These are phyloP conservation scores for Pseudochirops cupreus DNA, from an alignment of 2,797 vertebrate species.

Conservation along the genomic window DNA sequence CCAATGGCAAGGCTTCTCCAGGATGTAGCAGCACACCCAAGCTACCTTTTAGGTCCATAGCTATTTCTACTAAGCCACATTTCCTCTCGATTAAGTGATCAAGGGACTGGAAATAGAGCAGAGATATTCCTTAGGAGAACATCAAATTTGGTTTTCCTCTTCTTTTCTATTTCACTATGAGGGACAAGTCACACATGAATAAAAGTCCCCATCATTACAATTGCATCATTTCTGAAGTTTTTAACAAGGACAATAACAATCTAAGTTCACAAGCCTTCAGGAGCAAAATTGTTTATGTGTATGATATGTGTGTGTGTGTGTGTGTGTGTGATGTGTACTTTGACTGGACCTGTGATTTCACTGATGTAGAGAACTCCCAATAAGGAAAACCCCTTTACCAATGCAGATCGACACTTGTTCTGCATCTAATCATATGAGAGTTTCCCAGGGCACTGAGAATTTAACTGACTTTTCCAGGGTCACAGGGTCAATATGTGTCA, in stretches of 20 bases:
- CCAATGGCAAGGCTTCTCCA: not conserved
- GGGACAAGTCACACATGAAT: not conserved
- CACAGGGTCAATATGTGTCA: not conserved
- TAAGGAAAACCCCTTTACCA: not conserved
- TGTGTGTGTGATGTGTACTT: too few relatives aligned
- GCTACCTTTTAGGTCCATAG: not conserved
- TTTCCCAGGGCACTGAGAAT: not conserved
- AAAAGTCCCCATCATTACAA: not conserved
- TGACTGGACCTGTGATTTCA: not conserved
- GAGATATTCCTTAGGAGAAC: not conserved
- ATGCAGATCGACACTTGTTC: not conserved
- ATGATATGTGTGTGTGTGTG: too few relatives aligned
- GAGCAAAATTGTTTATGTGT: too few relatives aligned
- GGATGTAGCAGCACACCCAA: not conserved
- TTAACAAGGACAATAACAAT: not conserved
- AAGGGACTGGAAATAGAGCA: not conserved
- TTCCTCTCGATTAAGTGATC: not conserved
- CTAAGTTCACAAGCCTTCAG: not conserved
- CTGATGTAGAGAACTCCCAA: not conserved
- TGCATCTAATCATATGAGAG: not conserved
- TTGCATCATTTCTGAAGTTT: not conserved
- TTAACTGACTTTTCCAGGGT: not conserved
- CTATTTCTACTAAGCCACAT: not conserved
- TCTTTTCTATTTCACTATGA: not conserved
- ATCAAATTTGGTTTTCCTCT: not conserved